Base-by-base conservation (phyloP, 92 coral and sea anemone species). In the Pocillopora meandrina region DNA sequence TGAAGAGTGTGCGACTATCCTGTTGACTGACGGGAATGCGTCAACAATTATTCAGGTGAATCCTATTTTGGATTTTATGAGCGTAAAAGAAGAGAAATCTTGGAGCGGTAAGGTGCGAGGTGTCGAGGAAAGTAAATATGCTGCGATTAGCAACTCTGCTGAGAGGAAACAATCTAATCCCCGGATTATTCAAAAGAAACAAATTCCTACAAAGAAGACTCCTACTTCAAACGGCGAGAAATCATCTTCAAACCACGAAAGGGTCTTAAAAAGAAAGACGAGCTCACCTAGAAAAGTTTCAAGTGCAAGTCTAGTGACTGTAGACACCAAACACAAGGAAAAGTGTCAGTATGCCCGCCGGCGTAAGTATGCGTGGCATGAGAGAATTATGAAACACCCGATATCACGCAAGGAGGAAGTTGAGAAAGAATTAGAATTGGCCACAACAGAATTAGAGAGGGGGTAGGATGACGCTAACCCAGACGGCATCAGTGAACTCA, bases 1-100 rank as follows among this genome's bases (percentile, higher is more conserved):
- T 56, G 86, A 78, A 59, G 95, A 92, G 60, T 97, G 99, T 64
- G 97, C 97, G 21, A 19, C 79, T 42, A 72, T 97, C 72, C 80
- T 97, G 52, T 74, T 86, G 55, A 78, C 91, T 33, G 91, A 91
- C 23, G 98, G 98, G 12, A 87, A 86, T 78, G 99, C 99, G 4
- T 97, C 99, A 0, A 87, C 67, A 56, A 78, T 75, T 65, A 93
- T 95, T 21, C 91, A 91, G 82, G 99, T 95, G 26, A 97, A 97
- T 72, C 99, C 99, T 33, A 95, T 95, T 69, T 85, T 95, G 71
- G 98, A 92, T 59, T 92, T 93, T 33, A 56, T 88, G 19, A 74
- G 55, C 61, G 31, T 52, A 36, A 86, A 87, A 36, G 90, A 87
- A 18, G 79, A 75, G 18, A 67, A 42, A 13, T 77, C 65, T 69